Evolutionary conservation across 2,797 vertebrate species (phyloP).

Genomic region (Jordanella pulchra): DNA sequence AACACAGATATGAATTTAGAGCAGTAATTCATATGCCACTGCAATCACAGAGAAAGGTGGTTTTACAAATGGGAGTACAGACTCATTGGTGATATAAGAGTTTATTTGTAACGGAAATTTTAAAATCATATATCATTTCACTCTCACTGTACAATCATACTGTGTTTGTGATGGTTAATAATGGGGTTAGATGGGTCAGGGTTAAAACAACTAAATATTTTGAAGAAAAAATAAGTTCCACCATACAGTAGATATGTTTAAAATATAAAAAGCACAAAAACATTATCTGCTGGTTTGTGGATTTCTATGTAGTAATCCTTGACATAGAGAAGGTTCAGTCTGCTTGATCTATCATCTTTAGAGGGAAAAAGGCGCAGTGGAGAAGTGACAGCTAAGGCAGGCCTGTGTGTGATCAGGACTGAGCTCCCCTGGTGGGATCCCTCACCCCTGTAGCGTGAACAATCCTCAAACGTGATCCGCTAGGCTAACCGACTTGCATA

Average conservation of each 20-base stretch:
- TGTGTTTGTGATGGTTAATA: not conserved
- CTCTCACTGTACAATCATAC: not conserved
- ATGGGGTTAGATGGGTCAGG: too few species aligned
- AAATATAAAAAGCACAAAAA: not conserved
- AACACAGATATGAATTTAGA: not conserved
- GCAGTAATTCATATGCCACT: too few species aligned
- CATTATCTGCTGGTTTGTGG: conserved; percentile 7
- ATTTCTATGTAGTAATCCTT: conserved; percentile 41
- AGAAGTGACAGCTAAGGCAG: conserved; percentile 70
- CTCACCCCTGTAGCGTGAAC: conserved; percentile 79
- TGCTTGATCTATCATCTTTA: conserved; percentile 64
- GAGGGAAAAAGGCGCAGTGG: conserved; percentile 50
- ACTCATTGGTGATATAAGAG: not conserved
- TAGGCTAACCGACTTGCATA: conserved; percentile 80
- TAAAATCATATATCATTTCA: not conserved
- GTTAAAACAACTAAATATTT: conserved; percentile 5
- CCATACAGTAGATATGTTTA: not conserved
- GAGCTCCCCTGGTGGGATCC: conserved; percentile 74
- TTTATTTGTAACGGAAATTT: not conserved
- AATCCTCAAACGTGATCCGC: conserved; percentile 79
- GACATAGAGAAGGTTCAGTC: conserved; percentile 64
- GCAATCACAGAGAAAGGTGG: too few species aligned
- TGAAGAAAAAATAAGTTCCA: not conserved
- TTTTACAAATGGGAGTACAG: too few species aligned
- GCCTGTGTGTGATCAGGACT: conserved; percentile 76